Evolutionary conservation across 2,113 vertebrate species (phyloP).

Genomic region (Naja naja): DNA sequence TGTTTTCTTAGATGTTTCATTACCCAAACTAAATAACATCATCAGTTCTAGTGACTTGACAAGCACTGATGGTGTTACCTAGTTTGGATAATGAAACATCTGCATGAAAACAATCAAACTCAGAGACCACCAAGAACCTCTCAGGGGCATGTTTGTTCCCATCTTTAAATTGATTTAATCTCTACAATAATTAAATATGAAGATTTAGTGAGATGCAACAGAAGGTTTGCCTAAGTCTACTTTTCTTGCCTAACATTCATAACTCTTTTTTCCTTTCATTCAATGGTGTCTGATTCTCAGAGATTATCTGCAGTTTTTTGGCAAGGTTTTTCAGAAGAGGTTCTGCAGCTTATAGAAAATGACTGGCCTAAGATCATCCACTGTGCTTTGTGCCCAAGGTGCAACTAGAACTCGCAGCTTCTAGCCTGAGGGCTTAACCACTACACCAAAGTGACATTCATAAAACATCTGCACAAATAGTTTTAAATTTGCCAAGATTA

Average conservation of each 20-base stretch:
- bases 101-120: neutral
- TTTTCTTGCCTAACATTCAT: neutral
- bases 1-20: neutral
- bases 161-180: constrained; percentile 30
- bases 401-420: neutral
- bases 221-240: neutral
- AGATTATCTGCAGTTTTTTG: neutral
- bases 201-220: constrained; percentile 31
- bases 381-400: neutral
- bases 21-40: neutral
- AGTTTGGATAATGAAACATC: neutral
- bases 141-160: neutral
- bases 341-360: neutral
- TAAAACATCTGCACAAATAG: neutral
- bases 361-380: neutral
- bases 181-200: constrained; percentile 5
- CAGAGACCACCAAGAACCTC: neutral
- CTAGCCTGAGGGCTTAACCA: neutral
- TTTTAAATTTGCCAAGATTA: constrained; percentile 22
- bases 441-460: neutral
- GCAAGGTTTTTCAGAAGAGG: neutral
- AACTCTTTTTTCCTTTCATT: neutral
- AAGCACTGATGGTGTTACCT: neutral
- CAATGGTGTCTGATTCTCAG: neutral
- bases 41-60: neutral